Evolutionary conservation across 2,797 vertebrate genomes (phyloP).

Genomic region (Linurgus olivaceus): DNA sequence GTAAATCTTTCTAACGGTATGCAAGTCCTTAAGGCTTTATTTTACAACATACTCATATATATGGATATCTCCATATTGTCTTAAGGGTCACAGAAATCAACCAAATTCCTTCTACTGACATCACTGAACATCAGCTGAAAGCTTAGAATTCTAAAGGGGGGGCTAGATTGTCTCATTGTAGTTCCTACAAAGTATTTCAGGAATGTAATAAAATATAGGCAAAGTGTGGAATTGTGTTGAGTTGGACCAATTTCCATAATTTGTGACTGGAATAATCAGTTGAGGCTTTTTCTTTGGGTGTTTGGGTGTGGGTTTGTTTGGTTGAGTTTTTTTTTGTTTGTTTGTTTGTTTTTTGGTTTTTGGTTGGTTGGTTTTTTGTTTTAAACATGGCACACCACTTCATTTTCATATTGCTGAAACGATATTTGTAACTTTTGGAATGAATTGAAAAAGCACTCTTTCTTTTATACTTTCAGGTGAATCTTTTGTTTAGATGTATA

Average conservation of each 20-base stretch:
- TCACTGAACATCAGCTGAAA: background rate
- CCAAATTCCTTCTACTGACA: background rate
- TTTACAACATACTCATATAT: background rate
- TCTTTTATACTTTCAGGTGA: background rate
- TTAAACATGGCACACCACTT: background rate
- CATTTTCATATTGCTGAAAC: background rate
- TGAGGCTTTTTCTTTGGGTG: background rate
- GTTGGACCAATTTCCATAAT: background rate
- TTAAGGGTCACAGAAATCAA: background rate
- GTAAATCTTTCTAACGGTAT: background rate
- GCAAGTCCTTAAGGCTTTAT: background rate
- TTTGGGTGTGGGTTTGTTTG: too few species aligned
- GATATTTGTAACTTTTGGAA: background rate
- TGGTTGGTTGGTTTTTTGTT: background rate
- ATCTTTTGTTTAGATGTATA: background rate
- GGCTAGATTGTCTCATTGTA: background rate
- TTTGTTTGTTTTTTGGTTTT: background rate
- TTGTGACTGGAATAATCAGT: background rate
- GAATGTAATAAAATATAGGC: background rate
- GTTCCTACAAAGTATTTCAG: background rate
- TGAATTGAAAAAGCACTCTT: background rate
- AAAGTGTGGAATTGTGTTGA: background rate
- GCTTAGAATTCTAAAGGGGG: background rate
- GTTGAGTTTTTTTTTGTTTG: too few species aligned
- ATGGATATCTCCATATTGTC: background rate